A percentile compares a stretch with the other conserved stretches of the same genome.
Conservation (phyloP, 2,797 vertebrate genomes). For the Thripadectes ignobilis region DNA sequence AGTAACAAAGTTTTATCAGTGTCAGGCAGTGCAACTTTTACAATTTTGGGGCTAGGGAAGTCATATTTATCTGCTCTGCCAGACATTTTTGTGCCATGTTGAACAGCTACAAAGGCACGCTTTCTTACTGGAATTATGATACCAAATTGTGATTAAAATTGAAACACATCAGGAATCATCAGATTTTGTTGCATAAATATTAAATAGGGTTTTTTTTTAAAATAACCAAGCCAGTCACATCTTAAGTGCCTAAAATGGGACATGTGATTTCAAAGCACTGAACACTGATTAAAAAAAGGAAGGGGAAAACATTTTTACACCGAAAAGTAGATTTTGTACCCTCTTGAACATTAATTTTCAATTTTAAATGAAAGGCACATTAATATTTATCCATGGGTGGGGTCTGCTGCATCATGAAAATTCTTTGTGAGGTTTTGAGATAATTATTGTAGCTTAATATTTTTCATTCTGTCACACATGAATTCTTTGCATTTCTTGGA, state of each 20-base stretch:
- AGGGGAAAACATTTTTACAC: constrained; percentile 19
- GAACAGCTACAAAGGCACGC: neutral
- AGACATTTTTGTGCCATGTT: neutral
- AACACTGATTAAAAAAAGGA: constrained; percentile 46
- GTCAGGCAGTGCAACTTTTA: neutral
- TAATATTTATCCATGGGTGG: constrained; percentile 66
- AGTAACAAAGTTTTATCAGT: neutral
- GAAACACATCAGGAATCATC: constrained; percentile 46
- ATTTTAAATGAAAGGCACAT: constrained; percentile 49
- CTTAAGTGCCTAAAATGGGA: constrained; percentile 53
- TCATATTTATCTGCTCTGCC: neutral
- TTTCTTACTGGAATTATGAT: constrained; percentile 8
- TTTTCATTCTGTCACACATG: constrained; percentile 55
- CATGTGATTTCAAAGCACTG: constrained; percentile 13
- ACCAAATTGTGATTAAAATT: constrained; percentile 47
- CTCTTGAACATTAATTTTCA: constrained; percentile 61
- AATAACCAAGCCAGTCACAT: constrained; percentile 13
- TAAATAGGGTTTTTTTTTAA: constrained; percentile 37
- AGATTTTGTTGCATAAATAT: constrained; percentile 62
- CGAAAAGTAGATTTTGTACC: constrained; percentile 3
- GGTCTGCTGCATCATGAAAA: constrained; percentile 22
- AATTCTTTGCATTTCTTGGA: constrained; percentile 17
- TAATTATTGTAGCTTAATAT: constrained; percentile 58
- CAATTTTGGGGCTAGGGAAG: neutral
- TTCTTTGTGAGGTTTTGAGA: constrained; percentile 63